Base-by-base conservation (phyloP, 1,140 invertebrate genomes). In the Panulirus ornatus region DNA sequence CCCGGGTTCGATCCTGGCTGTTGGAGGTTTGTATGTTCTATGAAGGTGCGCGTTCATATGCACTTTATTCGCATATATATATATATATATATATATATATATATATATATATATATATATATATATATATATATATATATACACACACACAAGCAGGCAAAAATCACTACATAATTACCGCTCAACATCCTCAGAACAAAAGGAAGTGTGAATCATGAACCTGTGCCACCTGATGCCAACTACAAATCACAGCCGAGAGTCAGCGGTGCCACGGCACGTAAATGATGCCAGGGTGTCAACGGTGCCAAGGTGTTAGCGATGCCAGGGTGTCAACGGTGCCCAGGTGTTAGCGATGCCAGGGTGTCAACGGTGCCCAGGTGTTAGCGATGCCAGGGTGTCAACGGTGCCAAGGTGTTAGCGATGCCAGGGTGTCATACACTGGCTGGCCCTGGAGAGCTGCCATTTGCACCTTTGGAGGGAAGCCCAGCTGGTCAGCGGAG, bases 231-330 rank as follows among this genome's bases (percentile, higher is more conserved):
- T 73, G 83, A 85, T 85, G 66, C 70, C 66, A 36, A 42, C 70
- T 75, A 85, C 83, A 85, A 85, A 85, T 85, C 83, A 85, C 83
- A 51, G 83, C 42, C 51, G 83, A 85, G 83, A 73, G 83, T 54
- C 40, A 11, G 40, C 47, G 70, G 83, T 85, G 83, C 70, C 70
- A 85, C 83, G 44, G 36, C 42, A 85, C 83, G 83, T 85, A 85
- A 85, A 85, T 70, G 83, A 85, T 85, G 83, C 83, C 83, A 75
- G 70, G 44, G 71, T 66, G 71, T 70, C 83, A 75, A 75, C 11
- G 38, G 36, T 1, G n/a, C 3, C 1, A 5, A 14, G 75, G 2
- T 2, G 70, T 5, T 6, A 71, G 30, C 1, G 36, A 22, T 5
- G 19, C 6, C 2, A 11, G 36, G 22, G 70, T 11, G 27, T 5